Evolutionary conservation across 2,797 vertebrate species (phyloP).

Genomic region (Discoglossus pictus): DNA sequence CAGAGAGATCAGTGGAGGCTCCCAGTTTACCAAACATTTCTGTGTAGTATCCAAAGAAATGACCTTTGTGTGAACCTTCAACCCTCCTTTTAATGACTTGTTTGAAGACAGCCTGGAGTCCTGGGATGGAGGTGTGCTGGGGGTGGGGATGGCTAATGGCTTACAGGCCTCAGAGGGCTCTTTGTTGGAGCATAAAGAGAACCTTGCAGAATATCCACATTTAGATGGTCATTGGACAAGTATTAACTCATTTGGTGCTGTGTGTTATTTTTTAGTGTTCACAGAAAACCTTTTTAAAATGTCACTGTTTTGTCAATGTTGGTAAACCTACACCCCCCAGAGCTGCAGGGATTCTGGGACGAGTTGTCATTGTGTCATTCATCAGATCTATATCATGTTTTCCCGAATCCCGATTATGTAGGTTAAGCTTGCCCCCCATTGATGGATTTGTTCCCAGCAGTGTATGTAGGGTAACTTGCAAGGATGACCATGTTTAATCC

Average conservation of each 20-base stretch:
- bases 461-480: neutral
- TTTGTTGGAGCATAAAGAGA: conserved; percentile 44
- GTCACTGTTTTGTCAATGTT: too few species aligned
- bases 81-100: conserved; percentile 98
- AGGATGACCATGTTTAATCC: conserved; percentile 24
- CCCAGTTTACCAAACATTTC: conserved; percentile 72
- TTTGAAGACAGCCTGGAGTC: conserved; percentile 98
- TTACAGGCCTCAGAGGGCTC: conserved; percentile 70
- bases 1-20: conserved; percentile 32
- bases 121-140: conserved; percentile 78
- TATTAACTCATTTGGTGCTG: neutral
- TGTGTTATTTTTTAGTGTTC: neutral
- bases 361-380: too few species aligned
- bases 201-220: conserved; percentile 22
- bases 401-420: too few species aligned
- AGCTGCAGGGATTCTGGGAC: too few species aligned
- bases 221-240: conserved; percentile 2
- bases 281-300: too few species aligned
- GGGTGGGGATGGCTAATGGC: conserved; percentile 80
- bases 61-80: conserved; percentile 91
- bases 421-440: too few species aligned
- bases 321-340: too few species aligned
- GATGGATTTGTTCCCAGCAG: too few species aligned
- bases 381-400: too few species aligned
- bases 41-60: conserved; percentile 92